These are phyloP conservation scores for Caenorhabditis sinica DNA, from an alignment of 2,888 invertebrate species.

Conservation along the genomic window DNA sequence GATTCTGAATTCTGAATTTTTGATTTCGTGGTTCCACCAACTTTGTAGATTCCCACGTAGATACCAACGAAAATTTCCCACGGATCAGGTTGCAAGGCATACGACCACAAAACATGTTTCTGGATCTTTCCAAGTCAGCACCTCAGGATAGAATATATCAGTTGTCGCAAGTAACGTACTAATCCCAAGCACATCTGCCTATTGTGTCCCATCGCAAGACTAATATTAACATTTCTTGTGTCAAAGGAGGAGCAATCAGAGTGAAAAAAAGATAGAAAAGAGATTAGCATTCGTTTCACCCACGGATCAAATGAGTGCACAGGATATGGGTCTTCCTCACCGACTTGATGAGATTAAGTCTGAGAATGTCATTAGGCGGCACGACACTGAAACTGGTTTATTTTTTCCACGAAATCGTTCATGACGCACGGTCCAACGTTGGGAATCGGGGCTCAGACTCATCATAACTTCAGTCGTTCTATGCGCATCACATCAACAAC, in stretches of 20 bases:
- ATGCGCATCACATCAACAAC: background rate
- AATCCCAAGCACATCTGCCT: constrained; percentile 23
- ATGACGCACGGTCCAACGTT: constrained; percentile 15
- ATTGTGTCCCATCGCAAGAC: constrained; percentile 7
- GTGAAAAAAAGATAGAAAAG: background rate
- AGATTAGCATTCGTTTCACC: constrained; percentile 48
- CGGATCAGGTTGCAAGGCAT: constrained; percentile 13
- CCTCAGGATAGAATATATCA: background rate
- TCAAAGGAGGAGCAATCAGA: background rate
- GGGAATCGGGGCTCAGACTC: background rate
- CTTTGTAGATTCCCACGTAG: constrained; percentile 19
- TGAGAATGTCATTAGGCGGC: constrained; percentile 8
- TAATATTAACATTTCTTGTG: constrained; percentile 39
- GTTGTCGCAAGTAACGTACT: constrained; percentile 23
- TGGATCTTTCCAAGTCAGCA: background rate
- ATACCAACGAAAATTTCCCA: background rate
- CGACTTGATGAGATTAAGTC: constrained; percentile 46
- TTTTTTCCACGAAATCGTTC: background rate
- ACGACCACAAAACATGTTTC: background rate
- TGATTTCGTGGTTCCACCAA: too few species aligned
- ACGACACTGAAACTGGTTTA: background rate
- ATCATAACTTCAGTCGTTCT: constrained; percentile 15
- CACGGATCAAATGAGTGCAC: constrained; percentile 42
- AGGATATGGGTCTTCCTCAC: constrained; percentile 45
- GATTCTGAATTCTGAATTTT: background rate